Conservation (phyloP, 1,140 invertebrate species). For the Drosophila nasuta region DNA sequence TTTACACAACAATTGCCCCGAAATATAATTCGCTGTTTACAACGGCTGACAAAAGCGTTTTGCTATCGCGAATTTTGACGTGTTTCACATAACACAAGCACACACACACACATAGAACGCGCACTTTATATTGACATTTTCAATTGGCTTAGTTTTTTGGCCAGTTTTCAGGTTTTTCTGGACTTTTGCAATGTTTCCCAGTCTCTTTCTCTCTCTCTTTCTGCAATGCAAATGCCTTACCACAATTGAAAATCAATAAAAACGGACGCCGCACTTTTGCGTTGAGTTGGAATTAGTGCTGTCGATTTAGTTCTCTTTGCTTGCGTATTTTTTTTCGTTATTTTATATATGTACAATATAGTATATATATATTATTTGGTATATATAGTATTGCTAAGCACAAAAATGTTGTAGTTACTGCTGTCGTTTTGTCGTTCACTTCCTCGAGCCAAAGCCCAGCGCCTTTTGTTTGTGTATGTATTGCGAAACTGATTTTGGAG, state of each 20-base stretch:
- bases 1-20: constrained; percentile 35
- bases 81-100: constrained; percentile 1
- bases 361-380: not conserved
- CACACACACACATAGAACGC: constrained; percentile 11
- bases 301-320: not conserved
- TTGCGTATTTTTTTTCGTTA: not conserved
- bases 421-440: constrained; percentile 62
- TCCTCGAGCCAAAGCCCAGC: constrained; percentile 70
- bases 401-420: constrained; percentile 38
- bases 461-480: constrained; percentile 85
- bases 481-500: constrained; percentile 83
- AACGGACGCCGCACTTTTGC: constrained; percentile 48
- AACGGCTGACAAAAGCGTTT: not conserved
- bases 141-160: constrained; percentile 41
- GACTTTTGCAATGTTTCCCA: constrained; percentile 45
- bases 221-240: constrained; percentile 48
- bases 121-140: constrained; percentile 43
- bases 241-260: constrained; percentile 81
- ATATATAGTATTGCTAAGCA: constrained; percentile 19
- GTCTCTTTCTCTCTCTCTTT: not conserved
- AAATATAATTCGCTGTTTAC: constrained; percentile 1
- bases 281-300: not conserved
- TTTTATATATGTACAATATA: not conserved
- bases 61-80: not conserved
- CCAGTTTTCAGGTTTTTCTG: constrained; percentile 17